Evolutionary conservation across 2,888 invertebrate genomes (phyloP).

Genomic region (Caenorhabditis macrosperma): DNA sequence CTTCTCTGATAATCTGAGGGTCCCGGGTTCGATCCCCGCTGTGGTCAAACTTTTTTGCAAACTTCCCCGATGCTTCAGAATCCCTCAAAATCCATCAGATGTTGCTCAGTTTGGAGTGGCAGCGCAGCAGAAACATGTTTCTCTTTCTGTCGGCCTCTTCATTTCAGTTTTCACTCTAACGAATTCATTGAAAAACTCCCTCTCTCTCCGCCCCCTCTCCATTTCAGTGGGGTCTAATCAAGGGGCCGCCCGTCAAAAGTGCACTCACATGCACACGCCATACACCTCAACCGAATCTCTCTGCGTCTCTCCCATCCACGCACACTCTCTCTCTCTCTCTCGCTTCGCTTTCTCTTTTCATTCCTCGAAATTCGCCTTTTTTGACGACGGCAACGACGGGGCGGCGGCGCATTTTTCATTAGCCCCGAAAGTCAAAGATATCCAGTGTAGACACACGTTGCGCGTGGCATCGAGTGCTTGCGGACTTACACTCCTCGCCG

Average conservation of each 20-base stretch:
- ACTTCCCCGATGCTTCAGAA: too few species aligned
- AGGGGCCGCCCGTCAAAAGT: conserved; percentile 45
- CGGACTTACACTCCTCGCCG: conserved; percentile 66
- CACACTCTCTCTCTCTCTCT: conserved; percentile 5
- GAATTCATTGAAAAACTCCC: conserved; percentile 50
- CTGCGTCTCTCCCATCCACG: neutral
- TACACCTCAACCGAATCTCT: conserved; percentile 5
- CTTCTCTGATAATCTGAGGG: too few species aligned
- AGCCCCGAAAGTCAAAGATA: conserved; percentile 21
- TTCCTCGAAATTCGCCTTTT: neutral
- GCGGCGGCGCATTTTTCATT: conserved; percentile 50
- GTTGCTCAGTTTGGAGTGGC: too few species aligned
- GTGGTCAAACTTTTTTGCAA: too few species aligned
- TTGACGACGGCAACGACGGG: neutral
- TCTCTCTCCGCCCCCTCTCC: conserved; percentile 1
- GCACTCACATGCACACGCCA: conserved; percentile 24
- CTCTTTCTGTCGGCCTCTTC: neutral
- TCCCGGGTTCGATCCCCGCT: too few species aligned
- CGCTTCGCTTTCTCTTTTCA: neutral
- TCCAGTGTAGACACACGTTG: neutral
- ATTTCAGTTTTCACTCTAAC: conserved; percentile 37
- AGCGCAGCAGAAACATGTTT: neutral
- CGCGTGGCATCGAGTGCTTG: neutral
- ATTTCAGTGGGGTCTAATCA: conserved; percentile 33
- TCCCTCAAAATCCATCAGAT: too few species aligned